Conservation (phyloP, 2,113 vertebrate species). For the Rattus norvegicus region DNA sequence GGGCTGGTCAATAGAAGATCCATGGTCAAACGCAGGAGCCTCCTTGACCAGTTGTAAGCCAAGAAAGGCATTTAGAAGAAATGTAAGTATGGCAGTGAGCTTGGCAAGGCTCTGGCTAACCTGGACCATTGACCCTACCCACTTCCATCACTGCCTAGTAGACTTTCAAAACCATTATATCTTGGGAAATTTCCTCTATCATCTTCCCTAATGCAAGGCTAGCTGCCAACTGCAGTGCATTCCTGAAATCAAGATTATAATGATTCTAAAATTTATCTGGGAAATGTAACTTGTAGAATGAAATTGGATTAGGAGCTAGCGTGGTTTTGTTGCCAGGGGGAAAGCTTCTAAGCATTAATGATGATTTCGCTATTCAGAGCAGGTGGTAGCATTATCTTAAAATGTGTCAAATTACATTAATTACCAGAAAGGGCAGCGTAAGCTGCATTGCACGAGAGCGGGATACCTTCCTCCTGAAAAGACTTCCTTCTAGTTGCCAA, state of each 20-base stretch:
- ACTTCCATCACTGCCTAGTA: background rate
- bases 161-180: background rate
- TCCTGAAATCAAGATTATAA: conserved; percentile 22
- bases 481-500: conserved; percentile 40
- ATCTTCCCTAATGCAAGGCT: background rate
- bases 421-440: conserved; percentile 67
- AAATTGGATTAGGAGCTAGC: background rate
- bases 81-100: background rate
- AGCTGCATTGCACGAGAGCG: conserved; percentile 48
- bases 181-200: background rate
- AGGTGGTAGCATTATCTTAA: conserved; percentile 69
- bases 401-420: conserved; percentile 75
- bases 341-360: conserved; percentile 63
- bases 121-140: background rate
- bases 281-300: conserved; percentile 34
- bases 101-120: background rate
- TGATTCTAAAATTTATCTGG: conserved; percentile 9
- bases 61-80: background rate
- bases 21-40: background rate
- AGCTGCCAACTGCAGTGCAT: background rate
- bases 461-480: conserved; percentile 13
- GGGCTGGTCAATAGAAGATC: background rate
- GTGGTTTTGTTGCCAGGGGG: conserved; percentile 40
- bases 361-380: conserved; percentile 68
- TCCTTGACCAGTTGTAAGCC: background rate